phyloP scores from a whole-genome alignment of 1,140 invertebrate genomes.

The Metaphire vulgaris region DNA sequence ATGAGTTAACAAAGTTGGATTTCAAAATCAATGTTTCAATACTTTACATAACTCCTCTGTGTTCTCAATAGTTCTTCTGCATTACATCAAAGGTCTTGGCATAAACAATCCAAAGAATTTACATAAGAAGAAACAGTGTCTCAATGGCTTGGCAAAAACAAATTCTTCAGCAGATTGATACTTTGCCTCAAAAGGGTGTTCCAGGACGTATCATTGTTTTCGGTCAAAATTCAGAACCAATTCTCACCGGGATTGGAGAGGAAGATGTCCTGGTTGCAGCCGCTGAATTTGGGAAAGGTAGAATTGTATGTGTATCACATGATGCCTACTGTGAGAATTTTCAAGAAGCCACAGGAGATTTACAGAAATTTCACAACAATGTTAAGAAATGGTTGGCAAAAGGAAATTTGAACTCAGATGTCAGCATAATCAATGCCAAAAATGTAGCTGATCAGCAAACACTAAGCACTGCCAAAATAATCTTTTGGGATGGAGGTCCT shows the following conservation, averaged over 20 bases:
- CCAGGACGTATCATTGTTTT: slow-evolving; percentile 16
- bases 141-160: slow-evolving; percentile 1
- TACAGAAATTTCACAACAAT: slow-evolving; percentile 1
- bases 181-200: not conserved
- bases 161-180: slow-evolving; percentile 1
- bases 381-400: slow-evolving; percentile 5
- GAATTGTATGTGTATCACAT: slow-evolving; percentile 15
- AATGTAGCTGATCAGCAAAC: not conserved
- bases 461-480: not conserved
- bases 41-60: no score
- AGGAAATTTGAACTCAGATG: not conserved
- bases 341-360: not conserved
- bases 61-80: no score
- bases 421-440: not conserved
- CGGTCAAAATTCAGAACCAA: slow-evolving; percentile 2
- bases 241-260: not conserved
- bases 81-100: no score
- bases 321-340: not conserved
- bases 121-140: no score
- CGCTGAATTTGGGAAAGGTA: slow-evolving; percentile 11
- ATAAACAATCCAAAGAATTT: no score
- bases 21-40: no score
- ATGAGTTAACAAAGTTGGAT: no score
- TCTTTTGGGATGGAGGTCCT: not conserved
- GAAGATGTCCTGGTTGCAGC: slow-evolving; percentile 20